These are phyloP conservation scores for Noctilio leporinus DNA, from an alignment of 2,113 vertebrate species.

Conservation along the genomic window DNA sequence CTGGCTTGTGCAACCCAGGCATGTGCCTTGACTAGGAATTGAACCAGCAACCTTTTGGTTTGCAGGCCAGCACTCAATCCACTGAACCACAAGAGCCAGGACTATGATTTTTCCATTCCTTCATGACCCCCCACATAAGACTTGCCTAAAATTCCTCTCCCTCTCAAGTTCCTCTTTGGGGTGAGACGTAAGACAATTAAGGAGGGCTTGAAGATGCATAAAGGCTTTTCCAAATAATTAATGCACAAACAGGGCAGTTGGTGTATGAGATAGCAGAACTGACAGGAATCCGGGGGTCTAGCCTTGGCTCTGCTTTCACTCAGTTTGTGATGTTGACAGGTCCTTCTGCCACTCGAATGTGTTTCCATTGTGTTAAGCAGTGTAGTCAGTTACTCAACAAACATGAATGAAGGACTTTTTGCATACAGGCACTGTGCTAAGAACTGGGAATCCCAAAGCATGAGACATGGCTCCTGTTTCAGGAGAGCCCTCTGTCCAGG, in stretches of 20 bases:
- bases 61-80: no score
- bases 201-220: background rate
- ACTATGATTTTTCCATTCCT: conserved; percentile 30
- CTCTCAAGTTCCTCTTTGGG: background rate
- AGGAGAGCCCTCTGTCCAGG: background rate
- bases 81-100: no score
- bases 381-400: background rate
- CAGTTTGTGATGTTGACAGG: background rate
- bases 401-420: background rate
- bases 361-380: background rate
- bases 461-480: background rate
- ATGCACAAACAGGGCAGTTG: background rate
- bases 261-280: no score
- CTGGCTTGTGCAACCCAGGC: no score
- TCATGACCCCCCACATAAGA: conserved; percentile 42
- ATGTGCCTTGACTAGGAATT: no score
- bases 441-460: background rate
- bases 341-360: background rate
- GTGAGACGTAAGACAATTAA: conserved; percentile 18
- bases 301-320: background rate
- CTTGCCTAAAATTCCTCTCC: conserved; percentile 45
- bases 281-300: background rate
- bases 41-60: no score
- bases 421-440: background rate
- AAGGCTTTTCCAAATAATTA: background rate